Base-by-base conservation (phyloP, 2,888 invertebrate species). In the Drosophila lacicola region DNA sequence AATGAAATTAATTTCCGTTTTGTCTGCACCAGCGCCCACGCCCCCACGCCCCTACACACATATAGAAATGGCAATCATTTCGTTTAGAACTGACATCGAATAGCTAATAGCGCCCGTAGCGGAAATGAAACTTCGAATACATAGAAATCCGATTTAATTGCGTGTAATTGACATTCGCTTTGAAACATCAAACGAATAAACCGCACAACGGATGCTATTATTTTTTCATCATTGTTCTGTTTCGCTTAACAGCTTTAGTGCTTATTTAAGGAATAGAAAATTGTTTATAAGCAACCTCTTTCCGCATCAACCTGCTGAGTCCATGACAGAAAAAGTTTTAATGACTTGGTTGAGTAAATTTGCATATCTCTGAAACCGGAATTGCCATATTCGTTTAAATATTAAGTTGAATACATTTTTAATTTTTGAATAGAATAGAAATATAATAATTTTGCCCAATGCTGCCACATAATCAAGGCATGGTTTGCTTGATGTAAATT, bases 1-100 rank as follows among this genome's bases (percentile, higher is more conserved):
- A 75, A 78, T 75, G 71, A 78, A 80, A 87, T 87, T 82, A 84
- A 84, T 84, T 84, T 84, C 87, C 83, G 83, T 70, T 83, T 68
- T 70, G 57, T 66, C 57, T 58, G 57, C 33, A 39, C 37, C 49
- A 49, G 39, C 63, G 56, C 46, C 55, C 36, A 42, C 60, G 33
- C 14, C 19, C 36, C 29, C 50, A 45, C 60, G 33, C 14, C 25
- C 36, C 29, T 46, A 45, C 17, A 34, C 25, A 42, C 41, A 25
- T 9, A 9, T 37, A 29, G 6, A 36, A 21, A 34, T n/a, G 42
- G 47, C 55, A n/a, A 58, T 57, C 63, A 65, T 74, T 65, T 63
- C 62, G 74, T 56, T 72, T 57, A 56, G 44, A 57, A 54, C 65
- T 62, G 42, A 63, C 42, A 0, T 19, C 34, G 36, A 49, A 68